Evolutionary conservation across 2,113 vertebrate species (phyloP), one percentile per base, ranked within the genome.

Genomic region (Nycticebus coucang): DNA sequence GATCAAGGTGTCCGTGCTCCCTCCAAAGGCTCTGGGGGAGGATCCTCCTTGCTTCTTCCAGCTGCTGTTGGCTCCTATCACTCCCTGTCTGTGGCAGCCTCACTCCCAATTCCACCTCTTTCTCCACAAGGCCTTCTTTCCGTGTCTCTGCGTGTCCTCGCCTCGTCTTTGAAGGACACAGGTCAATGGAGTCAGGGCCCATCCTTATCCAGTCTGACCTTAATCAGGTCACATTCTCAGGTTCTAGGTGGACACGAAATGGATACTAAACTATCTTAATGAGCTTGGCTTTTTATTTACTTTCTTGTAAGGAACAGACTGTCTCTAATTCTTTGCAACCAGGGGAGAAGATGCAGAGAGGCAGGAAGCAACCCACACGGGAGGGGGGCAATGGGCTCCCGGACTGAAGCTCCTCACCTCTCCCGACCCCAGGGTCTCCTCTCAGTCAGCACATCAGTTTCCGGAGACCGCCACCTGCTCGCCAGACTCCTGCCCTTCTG

Each of bases 71-170:
- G 15, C 45, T 64, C 4, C 24, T 4, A 5, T 9, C 37, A 45
- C 72, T 37, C 79, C 57, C 26, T 26, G 57, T 24, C 14, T 60
- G n/a, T 30, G 80, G 79, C 57, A 24, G 35, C 57, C 18, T 41
- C 24, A 11, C 26, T 82, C 57, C 14, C 28, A 57, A 24, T n/a
- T 82, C 57, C 28, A 35, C 7, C 57, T 28, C 14, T 17, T 9
- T 15, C 35, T 60, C 19, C 59, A 14, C 37, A 30, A 3, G 59
- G 64, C 30, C 41, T 35, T 45, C 11, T 26, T 15, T 9, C 35
- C 8, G 3, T 33, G 64, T 5, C 82, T 53, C 30, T 26, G 30
- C 17, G 7, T 4, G 0, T 55, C 64, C 6, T 50, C 2, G 3
- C 30, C 13, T 50, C 28, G 33, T 55, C 50, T 55, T 19, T 75